Conservation (phyloP, 2,113 vertebrate species). For the Callorhinus ursinus region DNA sequence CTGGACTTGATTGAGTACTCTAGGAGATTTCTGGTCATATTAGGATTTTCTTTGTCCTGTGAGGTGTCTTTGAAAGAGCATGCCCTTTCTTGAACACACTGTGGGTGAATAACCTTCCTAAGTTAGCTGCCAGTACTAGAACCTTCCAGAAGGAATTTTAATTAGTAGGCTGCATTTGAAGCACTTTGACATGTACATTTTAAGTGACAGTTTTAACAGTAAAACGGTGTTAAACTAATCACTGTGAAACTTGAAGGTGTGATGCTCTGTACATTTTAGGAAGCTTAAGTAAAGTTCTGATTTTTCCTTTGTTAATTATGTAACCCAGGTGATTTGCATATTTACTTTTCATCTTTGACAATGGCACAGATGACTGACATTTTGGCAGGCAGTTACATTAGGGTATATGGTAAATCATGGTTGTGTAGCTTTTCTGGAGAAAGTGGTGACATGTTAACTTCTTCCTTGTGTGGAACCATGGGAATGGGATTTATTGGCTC, state of each 20-base stretch:
- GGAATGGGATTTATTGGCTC: background rate
- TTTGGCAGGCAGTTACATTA: background rate
- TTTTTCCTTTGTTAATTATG: conserved; percentile 55
- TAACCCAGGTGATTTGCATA: conserved; percentile 1
- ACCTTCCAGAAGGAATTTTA: conserved; percentile 61
- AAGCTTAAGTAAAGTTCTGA: conserved; percentile 47
- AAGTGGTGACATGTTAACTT: background rate
- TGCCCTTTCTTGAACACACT: conserved; percentile 46
- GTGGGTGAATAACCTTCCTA: conserved; percentile 43
- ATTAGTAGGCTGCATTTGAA: conserved; percentile 45
- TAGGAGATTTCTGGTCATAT: conserved; percentile 35
- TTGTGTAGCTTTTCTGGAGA: conserved; percentile 46
- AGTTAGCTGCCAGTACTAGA: conserved; percentile 34
- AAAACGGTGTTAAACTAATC: conserved; percentile 65
- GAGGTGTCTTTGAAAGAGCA: conserved; percentile 35
- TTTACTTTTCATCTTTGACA: conserved; percentile 32
- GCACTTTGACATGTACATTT: conserved; percentile 56
- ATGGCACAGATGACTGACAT: conserved; percentile 27
- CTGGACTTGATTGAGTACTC: background rate
- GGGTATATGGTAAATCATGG: background rate
- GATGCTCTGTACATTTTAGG: conserved; percentile 36
- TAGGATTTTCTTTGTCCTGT: conserved; percentile 47
- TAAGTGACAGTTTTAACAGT: conserved; percentile 63
- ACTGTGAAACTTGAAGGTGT: conserved; percentile 59
- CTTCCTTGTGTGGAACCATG: background rate